These are phyloP conservation scores for Diglossa cyanea DNA, from an alignment of 2,797 vertebrate species.

Conservation along the genomic window DNA sequence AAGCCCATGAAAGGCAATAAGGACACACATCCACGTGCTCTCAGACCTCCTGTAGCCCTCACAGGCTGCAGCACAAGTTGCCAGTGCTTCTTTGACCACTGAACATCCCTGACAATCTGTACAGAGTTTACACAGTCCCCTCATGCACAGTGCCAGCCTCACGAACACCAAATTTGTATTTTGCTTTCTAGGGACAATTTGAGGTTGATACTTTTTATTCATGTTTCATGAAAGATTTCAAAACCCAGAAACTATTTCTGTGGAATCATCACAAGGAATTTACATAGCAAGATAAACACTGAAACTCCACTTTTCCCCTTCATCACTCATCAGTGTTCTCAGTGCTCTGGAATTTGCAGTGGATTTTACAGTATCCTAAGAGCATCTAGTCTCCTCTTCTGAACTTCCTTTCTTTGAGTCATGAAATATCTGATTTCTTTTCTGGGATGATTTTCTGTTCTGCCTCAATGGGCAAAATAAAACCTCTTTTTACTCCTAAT, in stretches of 20 bases:
- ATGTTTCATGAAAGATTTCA: background rate
- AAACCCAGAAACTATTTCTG: background rate
- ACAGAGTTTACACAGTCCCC: background rate
- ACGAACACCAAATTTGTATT: background rate
- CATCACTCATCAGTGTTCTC: slow-evolving; percentile 19
- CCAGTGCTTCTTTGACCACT: background rate
- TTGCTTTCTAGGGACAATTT: background rate
- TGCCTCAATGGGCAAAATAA: background rate
- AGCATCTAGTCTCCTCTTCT: background rate
- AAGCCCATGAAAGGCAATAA: background rate
- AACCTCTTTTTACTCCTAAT: background rate
- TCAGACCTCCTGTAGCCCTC: background rate
- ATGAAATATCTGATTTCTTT: background rate
- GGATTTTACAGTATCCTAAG: slow-evolving; percentile 3
- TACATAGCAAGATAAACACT: slow-evolving; percentile 17
- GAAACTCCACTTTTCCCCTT: background rate
- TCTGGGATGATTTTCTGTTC: background rate
- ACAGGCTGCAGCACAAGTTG: background rate
- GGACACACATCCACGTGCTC: background rate
- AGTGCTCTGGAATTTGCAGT: slow-evolving; percentile 46
- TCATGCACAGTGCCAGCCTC: background rate
- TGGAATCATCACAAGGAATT: slow-evolving; percentile 12
- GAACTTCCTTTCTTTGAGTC: background rate
- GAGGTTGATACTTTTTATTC: background rate
- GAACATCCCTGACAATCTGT: background rate